These are phyloP conservation scores for Capromys pilorides DNA, from an alignment of 2,797 vertebrate species.

Conservation along the genomic window DNA sequence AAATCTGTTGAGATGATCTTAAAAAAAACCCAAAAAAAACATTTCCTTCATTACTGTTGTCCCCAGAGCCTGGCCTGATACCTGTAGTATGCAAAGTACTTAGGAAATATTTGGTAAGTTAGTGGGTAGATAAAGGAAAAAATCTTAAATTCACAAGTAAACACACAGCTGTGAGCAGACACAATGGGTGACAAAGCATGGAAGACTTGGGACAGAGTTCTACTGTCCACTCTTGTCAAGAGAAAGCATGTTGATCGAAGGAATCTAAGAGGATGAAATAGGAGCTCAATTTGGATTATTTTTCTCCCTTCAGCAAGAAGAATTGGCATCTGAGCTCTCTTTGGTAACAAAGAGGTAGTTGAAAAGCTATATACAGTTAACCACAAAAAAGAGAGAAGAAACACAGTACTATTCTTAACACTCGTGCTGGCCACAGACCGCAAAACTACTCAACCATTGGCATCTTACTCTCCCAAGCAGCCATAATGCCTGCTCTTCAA, in stretches of 20 bases:
- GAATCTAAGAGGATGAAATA: background rate
- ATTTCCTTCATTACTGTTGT: background rate
- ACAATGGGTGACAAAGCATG: too few species aligned
- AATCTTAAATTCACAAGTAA: background rate
- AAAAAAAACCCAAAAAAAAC: too few species aligned
- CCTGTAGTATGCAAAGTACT: background rate
- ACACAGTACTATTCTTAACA: background rate
- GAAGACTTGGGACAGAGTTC: background rate
- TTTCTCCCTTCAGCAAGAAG: constrained; percentile 1
- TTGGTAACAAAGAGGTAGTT: background rate
- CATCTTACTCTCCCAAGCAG: background rate
- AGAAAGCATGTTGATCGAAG: background rate
- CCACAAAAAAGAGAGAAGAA: constrained; percentile 24
- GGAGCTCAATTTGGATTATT: background rate
- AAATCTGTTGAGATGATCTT: background rate
- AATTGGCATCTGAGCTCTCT: background rate
- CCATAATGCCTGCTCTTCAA: background rate
- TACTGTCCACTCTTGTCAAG: background rate
- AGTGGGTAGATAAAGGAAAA: background rate
- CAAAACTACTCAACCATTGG: background rate
- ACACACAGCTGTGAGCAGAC: background rate
- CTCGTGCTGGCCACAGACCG: background rate
- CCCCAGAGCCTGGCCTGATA: background rate
- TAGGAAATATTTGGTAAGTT: background rate
- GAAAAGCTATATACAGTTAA: background rate